These are phyloP conservation scores for Chloroclysta siterata DNA, from an alignment of 2,888 invertebrate species.

Conservation along the genomic window DNA sequence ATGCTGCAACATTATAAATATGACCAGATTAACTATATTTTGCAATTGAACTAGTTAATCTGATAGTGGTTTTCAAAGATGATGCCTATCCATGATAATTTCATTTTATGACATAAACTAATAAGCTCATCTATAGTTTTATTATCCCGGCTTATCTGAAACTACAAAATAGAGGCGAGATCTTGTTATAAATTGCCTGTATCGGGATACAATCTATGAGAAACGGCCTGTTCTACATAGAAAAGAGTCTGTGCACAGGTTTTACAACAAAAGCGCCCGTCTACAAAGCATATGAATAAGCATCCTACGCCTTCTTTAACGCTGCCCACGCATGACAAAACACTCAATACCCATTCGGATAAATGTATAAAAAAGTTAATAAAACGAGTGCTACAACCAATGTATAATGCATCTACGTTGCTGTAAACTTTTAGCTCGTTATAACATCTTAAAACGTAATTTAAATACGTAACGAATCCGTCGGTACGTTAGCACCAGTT, in stretches of 20 bases:
- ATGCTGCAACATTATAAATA: too few species aligned
- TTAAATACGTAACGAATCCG: slow-evolving; percentile 35
- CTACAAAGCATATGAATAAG: slow-evolving; percentile 72
- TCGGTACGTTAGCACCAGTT: slow-evolving; percentile 1
- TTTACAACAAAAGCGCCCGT: slow-evolving; percentile 59
- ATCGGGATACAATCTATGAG: slow-evolving; percentile 66
- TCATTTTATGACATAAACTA: slow-evolving; percentile 25
- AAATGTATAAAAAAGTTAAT: slow-evolving; percentile 70
- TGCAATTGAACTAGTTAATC: not conserved
- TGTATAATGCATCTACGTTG: slow-evolving; percentile 52
- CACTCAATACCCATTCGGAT: slow-evolving; percentile 67
- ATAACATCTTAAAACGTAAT: slow-evolving; percentile 50
- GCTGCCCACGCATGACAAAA: slow-evolving; percentile 68
- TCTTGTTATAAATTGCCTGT: slow-evolving; percentile 55
- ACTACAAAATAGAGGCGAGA: slow-evolving; percentile 45
- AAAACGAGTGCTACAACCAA: slow-evolving; percentile 61
- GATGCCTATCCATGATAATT: slow-evolving; percentile 5
- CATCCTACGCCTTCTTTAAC: slow-evolving; percentile 68
- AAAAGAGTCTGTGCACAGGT: slow-evolving; percentile 59
- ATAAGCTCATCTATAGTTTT: slow-evolving; percentile 39
- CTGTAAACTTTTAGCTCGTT: slow-evolving; percentile 53
- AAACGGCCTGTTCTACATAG: slow-evolving; percentile 67
- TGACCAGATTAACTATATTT: too few species aligned
- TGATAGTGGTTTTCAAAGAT: not conserved
- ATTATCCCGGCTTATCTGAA: slow-evolving; percentile 35